Percentiles rank a stretch among this genome's conserved stretches.
These are phyloP conservation scores for Zaprionus lachaisei DNA, from an alignment of 1,140 invertebrate genomes.

Conservation along the genomic window DNA sequence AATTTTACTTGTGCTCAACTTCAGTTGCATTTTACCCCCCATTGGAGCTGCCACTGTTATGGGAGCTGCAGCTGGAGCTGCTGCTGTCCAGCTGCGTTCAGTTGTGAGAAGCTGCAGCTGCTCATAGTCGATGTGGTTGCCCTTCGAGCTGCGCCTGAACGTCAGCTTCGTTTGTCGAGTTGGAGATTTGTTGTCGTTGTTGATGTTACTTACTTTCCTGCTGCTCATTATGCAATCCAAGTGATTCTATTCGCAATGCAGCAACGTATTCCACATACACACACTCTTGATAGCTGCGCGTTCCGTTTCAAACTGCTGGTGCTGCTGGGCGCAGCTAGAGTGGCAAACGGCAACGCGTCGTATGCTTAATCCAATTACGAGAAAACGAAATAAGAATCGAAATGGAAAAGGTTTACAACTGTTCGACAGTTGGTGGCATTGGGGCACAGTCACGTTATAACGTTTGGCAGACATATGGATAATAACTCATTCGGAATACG, in stretches of 20 bases:
- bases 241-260: background rate
- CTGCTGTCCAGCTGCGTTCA: constrained; percentile 15
- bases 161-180: constrained; percentile 31
- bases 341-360: constrained; percentile 17
- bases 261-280: background rate
- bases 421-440: constrained; percentile 23
- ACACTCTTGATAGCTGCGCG: constrained; percentile 30
- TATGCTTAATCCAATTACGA: constrained; percentile 54
- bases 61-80: background rate
- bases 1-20: constrained; percentile 58
- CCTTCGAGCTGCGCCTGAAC: constrained; percentile 28
- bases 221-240: constrained; percentile 13
- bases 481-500: background rate
- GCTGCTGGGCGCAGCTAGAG: background rate
- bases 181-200: constrained; percentile 22
- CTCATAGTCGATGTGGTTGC: constrained; percentile 37
- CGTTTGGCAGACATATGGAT: background rate
- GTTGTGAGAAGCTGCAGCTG: constrained; percentile 13
- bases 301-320: constrained; percentile 27
- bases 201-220: constrained; percentile 23
- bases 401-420: constrained; percentile 26
- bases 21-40: constrained; percentile 49
- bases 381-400: constrained; percentile 14
- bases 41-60: background rate
- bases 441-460: background rate